Base-by-base conservation (phyloP, 1,140 invertebrate species). In the Amyelois transitella region DNA sequence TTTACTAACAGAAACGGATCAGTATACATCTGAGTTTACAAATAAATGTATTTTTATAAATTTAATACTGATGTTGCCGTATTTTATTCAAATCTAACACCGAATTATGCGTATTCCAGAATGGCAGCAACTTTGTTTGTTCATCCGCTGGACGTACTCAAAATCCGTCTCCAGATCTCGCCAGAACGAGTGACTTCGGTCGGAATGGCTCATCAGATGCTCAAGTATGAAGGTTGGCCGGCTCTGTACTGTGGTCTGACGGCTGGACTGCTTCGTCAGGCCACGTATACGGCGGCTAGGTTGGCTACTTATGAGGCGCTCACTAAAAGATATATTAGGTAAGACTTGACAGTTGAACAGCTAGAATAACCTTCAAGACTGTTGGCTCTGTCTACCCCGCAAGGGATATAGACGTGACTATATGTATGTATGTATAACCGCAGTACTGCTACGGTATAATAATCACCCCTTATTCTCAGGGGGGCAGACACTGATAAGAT, bases 91-190 rank as follows among this genome's bases (percentile, higher is more conserved):
- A n/a, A n/a, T n/a, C n/a, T n/a, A n/a, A n/a, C n/a, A n/a, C n/a
- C n/a, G n/a, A n/a, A n/a, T n/a, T n/a, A 38, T 38, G n/a, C 2
- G 8, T 44, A 6, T 55, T 62, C 8, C 82, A 98, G 98, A 60
- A 99, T 99, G 96, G 92, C 91, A 43, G 98, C 98, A n/a, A 99
- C 98, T 24, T 90, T 92, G 62, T 94, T 99, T 77, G 97, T 99
- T 1, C 98, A 99, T 83, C 98, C 98, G 0, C 86, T 99, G 45
- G 98, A 99, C 91, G 89, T 99, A 53, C 92, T 99, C 1, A 99
- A 99, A 89, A 99, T 98, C 86, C 92, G 98, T 47, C 98, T 99
- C 96, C 98, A 99, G 88, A 84, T 95, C 93, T 14, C 68, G 91
- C 91, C 1, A 81, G 90, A 1, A 92, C 94, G 60, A 95, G 93